phyloP scores from a whole-genome alignment of 2,113 vertebrate species.

The Xiphias gladius region DNA sequence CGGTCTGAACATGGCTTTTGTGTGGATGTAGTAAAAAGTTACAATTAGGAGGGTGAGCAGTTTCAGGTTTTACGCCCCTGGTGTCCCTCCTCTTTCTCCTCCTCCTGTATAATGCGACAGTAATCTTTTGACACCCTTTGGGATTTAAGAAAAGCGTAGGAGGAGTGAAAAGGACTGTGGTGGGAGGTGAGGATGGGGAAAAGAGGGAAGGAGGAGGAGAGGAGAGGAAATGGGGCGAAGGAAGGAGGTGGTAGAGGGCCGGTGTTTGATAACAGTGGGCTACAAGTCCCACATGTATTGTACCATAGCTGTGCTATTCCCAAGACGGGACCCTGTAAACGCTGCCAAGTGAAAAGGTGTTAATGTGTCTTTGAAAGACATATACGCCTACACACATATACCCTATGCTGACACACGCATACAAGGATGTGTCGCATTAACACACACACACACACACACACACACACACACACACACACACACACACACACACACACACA shows the following conservation, averaged over 20 bases:
- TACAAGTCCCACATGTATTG: constrained; percentile 62
- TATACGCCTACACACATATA: constrained; percentile 18
- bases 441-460: constrained; percentile 50
- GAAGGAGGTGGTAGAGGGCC: constrained; percentile 16
- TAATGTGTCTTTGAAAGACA: constrained; percentile 72
- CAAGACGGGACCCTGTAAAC: constrained; percentile 54
- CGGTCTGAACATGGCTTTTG: not conserved
- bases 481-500: constrained; percentile 16
- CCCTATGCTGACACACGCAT: constrained; percentile 6
- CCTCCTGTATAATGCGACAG: constrained; percentile 35
- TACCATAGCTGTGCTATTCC: constrained; percentile 60
- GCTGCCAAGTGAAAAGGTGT: constrained; percentile 69
- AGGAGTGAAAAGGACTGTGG: not conserved
- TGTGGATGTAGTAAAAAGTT: constrained; percentile 4
- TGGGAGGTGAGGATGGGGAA: not conserved
- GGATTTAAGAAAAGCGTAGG: constrained; percentile 25
- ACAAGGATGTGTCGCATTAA: not conserved
- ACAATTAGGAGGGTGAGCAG: constrained; percentile 1
- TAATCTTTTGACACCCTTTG: constrained; percentile 24
- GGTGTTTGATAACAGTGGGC: constrained; percentile 61
- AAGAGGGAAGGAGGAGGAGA: not conserved
- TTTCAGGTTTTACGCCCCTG: not conserved
- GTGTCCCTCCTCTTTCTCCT: not conserved
- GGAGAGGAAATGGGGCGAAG: constrained; percentile 19
- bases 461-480: not conserved